Conservation (phyloP, 1,140 invertebrate species). For the Ceratosolen fusciceps region DNA sequence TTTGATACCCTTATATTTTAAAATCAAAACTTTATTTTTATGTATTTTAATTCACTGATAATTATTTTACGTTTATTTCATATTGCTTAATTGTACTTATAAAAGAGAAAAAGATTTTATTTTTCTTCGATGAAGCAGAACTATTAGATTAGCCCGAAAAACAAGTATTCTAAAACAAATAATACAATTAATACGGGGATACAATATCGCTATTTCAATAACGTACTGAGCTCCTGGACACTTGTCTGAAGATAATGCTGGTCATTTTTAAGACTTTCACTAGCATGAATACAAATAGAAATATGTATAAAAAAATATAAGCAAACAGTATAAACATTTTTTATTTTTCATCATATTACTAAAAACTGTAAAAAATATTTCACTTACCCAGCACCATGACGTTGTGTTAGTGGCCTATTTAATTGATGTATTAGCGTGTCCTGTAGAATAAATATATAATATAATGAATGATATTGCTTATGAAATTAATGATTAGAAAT, state of each 20-base stretch:
- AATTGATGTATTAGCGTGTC: conserved; percentile 60
- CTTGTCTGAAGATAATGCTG: conserved; percentile 25
- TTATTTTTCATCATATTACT: conserved; percentile 19
- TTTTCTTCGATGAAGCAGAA: conserved; percentile 20
- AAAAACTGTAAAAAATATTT: conserved; percentile 26
- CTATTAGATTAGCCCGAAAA: conserved; percentile 34
- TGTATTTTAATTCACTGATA: neutral
- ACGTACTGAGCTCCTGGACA: conserved; percentile 29
- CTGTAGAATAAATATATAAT: too few relatives aligned
- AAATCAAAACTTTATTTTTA: neutral
- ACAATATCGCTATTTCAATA: conserved; percentile 22
- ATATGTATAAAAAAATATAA: conserved; percentile 21
- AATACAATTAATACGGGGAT: conserved; percentile 37
- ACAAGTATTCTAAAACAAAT: conserved; percentile 39
- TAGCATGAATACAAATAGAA: conserved; percentile 33
- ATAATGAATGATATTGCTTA: too few relatives aligned
- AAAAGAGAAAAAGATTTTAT: conserved; percentile 12
- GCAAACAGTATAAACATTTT: conserved; percentile 32
- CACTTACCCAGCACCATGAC: conserved; percentile 69
- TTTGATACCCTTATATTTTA: neutral
- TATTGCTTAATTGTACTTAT: conserved; percentile 24
- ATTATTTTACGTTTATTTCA: neutral
- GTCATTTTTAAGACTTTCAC: conserved; percentile 23
- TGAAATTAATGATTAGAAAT: too few relatives aligned
- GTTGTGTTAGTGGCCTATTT: conserved; percentile 61